Evolutionary conservation across 2,797 vertebrate genomes (phyloP).

Genomic region (Neosilurus mollespiculum): DNA sequence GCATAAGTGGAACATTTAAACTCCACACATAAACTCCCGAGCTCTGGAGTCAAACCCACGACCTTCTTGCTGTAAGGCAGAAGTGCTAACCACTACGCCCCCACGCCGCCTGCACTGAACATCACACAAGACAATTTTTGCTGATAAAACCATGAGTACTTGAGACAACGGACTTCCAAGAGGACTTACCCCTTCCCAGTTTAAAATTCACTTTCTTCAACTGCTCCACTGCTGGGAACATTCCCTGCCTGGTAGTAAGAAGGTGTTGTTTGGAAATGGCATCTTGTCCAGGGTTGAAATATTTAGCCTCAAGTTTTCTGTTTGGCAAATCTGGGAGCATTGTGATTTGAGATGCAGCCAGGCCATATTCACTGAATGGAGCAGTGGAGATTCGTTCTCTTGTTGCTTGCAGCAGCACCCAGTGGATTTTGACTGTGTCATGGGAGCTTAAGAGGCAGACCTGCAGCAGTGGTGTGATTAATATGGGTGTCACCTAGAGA

Average conservation of each 20-base stretch:
- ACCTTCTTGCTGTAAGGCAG: too few species aligned
- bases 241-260: constrained; percentile 15
- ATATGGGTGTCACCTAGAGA: constrained; percentile 44
- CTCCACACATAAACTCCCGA: too few species aligned
- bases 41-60: too few species aligned
- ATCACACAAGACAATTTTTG: constrained; percentile 3
- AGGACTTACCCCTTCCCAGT: not conserved
- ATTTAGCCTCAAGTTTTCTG: constrained; percentile 39
- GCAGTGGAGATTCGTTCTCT: constrained; percentile 14
- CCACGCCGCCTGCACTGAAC: not conserved
- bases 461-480: constrained; percentile 44
- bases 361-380: not conserved
- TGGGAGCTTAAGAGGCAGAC: constrained; percentile 38
- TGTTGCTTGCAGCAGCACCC: constrained; percentile 21
- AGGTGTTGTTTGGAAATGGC: constrained; percentile 10
- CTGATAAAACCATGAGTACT: not conserved
- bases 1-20: too few species aligned
- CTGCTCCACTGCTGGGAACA: not conserved
- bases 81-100: too few species aligned
- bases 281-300: constrained; percentile 7
- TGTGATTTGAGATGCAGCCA: constrained; percentile 34
- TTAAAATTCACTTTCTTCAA: constrained; percentile 1
- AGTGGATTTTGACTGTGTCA: constrained; percentile 36
- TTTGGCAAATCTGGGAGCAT: constrained; percentile 25
- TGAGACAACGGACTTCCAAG: not conserved